A percentile compares a stretch with the other conserved stretches of the same genome.
phyloP scores from a whole-genome alignment of 2,888 invertebrate genomes.

The Calephelis perditalis region DNA sequence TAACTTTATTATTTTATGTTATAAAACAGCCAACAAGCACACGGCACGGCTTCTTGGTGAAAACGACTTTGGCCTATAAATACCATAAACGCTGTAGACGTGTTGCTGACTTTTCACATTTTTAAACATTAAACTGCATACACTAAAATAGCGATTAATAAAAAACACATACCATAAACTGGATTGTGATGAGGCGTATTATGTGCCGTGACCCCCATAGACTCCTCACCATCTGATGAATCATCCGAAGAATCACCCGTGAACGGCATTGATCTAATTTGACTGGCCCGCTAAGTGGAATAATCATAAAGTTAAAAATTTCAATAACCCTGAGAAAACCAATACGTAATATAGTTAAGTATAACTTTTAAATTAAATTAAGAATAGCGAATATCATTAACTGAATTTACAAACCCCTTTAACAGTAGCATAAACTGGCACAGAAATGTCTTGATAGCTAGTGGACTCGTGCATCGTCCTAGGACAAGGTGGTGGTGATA shows the following conservation, averaged over 20 bases:
- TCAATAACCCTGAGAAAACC: no score
- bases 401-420: slow-evolving; percentile 83
- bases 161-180: slow-evolving; percentile 46
- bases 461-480: slow-evolving; percentile 79
- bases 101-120: no score
- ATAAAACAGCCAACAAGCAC: no score
- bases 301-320: no score
- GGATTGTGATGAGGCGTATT: slow-evolving; percentile 69
- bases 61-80: no score
- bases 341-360: no score
- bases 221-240: slow-evolving; percentile 94
- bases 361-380: no score
- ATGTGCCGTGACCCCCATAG: slow-evolving; percentile 73
- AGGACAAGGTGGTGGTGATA: slow-evolving; percentile 63
- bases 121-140: no score
- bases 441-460: slow-evolving; percentile 93
- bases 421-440: slow-evolving; percentile 97
- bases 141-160: neutral
- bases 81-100: no score
- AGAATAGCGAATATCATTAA: neutral
- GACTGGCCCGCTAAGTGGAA: slow-evolving; percentile 87
- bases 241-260: slow-evolving; percentile 97
- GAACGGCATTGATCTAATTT: slow-evolving; percentile 96
- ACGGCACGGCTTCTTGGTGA: no score
- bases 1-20: no score